phyloP scores from a whole-genome alignment of 2,888 invertebrate genomes.

The Periphyllus acericola region DNA sequence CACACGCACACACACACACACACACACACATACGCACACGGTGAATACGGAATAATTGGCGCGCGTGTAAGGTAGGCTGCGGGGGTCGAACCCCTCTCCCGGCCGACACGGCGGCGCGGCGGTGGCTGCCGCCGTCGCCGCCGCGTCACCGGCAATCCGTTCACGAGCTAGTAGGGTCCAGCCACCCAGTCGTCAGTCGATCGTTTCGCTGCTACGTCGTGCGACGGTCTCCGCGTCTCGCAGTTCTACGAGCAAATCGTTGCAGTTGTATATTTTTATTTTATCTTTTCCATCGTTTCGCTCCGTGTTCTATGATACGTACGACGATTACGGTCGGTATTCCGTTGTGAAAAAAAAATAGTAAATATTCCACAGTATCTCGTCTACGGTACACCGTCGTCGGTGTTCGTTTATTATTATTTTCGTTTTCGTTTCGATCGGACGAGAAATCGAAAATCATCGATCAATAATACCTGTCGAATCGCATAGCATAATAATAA shows the following conservation, averaged over 20 bases:
- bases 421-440: neutral
- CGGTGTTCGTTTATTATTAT: neutral
- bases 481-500: neutral
- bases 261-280: neutral
- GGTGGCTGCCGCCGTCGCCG: neutral
- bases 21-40: neutral
- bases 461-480: neutral
- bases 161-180: slow-evolving; percentile 53
- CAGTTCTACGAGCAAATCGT: neutral
- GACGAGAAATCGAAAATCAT: neutral
- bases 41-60: slow-evolving; percentile 38
- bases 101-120: neutral
- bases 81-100: slow-evolving; percentile 23
- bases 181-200: slow-evolving; percentile 50
- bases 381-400: neutral
- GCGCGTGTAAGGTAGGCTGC: slow-evolving; percentile 26
- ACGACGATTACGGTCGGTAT: neutral
- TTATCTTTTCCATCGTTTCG: neutral
- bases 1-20: neutral
- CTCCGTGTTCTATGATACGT: neutral
- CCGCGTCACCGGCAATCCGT: slow-evolving; percentile 55
- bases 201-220: slow-evolving; percentile 17
- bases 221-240: neutral
- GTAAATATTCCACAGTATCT: no score
- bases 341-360: neutral